Evolutionary conservation across 2,888 invertebrate genomes (phyloP).

Genomic region (Subacronicta megacephala): DNA sequence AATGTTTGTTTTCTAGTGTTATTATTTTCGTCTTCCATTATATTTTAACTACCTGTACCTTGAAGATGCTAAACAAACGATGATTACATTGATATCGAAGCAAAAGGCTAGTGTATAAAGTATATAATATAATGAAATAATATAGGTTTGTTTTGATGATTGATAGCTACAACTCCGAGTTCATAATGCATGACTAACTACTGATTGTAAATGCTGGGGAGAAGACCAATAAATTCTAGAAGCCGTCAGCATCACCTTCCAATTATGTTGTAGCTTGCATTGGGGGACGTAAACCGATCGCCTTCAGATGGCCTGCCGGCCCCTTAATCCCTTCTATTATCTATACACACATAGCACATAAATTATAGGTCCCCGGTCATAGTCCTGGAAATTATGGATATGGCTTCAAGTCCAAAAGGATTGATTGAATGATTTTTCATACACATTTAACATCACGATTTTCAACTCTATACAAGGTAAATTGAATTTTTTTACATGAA

Average conservation of each 20-base stretch:
- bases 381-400: constrained; percentile 15
- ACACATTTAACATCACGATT: neutral
- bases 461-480: neutral
- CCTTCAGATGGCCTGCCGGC: constrained; percentile 19
- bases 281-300: constrained; percentile 41
- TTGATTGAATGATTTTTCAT: constrained; percentile 9
- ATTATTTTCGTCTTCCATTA: constrained; percentile 83
- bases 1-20: constrained; percentile 61
- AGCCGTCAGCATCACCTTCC: constrained; percentile 37
- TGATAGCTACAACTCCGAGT: constrained; percentile 33
- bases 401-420: too few relatives aligned
- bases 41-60: constrained; percentile 54
- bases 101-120: constrained; percentile 52
- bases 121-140: constrained; percentile 33
- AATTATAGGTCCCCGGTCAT: constrained; percentile 21
- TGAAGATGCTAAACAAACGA: constrained; percentile 37
- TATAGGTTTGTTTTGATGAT: constrained; percentile 20
- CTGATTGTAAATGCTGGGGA: constrained; percentile 23
- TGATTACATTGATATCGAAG: constrained; percentile 33
- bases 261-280: constrained; percentile 53
- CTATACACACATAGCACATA: constrained; percentile 36
- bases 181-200: constrained; percentile 34
- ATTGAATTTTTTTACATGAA: too few relatives aligned
- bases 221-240: constrained; percentile 40
- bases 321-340: constrained; percentile 46